Base-by-base conservation (phyloP, 2,888 invertebrate species). In the Hyposoter didymator region DNA sequence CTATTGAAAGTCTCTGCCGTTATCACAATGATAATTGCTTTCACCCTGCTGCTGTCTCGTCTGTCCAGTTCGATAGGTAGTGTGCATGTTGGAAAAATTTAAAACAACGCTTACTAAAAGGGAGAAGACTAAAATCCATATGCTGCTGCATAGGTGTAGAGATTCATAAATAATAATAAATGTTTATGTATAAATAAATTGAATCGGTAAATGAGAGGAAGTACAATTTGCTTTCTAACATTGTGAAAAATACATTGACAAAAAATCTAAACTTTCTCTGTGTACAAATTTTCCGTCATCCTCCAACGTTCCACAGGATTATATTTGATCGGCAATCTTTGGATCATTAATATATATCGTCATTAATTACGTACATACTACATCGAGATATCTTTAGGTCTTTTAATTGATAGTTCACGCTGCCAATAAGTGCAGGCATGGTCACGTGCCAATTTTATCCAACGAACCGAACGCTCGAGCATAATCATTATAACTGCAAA, bases 21-120 rank as follows among this genome's bases (percentile, higher is more conserved):
- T 85, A 82, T 84, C 84, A 74, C 35, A 74, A 70, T 74, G 82
- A 85, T 85, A 85, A 82, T 85, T 82, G 84, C 84, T 82, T 78
- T 85, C 82, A 78, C 84, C 78, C 35, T 73, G 35, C 4, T 35
- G 35, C 6, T 32, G 55, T 43, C 70, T n/a, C 17, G 75, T 75
- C 39, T 55, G 39, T 70, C 55, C 69, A 64, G 43, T 64, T 76
- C 64, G 49, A 72, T 78, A 70, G 78, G 69, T 70, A 19, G 10
- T 22, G 3, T 28, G 19, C 52, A 28, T 14, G 6, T 59, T 49
- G 52, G 8, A 76, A 64, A 76, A 76, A 66, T 76, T 45, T 17
- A 12, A 32, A 49, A 52, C 49, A 66, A 76, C 66, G 52, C 52
- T 66, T 39, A 39, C 67, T 22, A 6, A 2, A 59, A 78, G 43